Percentiles rank a stretch among this genome's conserved stretches.
phyloP scores from a whole-genome alignment of 2,797 vertebrate genomes.

The Threskiornis aethiopicus region DNA sequence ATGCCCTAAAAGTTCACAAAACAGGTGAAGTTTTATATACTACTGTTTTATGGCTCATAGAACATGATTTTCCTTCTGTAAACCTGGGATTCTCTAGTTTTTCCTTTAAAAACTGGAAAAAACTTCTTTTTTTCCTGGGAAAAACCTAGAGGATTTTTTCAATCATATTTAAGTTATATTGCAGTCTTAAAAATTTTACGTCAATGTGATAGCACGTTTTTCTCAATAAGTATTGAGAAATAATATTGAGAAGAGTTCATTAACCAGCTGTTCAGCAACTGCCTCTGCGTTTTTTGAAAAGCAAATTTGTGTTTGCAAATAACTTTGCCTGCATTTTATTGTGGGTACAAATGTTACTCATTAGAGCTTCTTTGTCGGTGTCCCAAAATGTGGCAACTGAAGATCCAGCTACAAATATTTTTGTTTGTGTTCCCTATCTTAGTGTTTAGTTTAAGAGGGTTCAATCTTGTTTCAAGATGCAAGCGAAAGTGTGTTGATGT shows the following conservation, averaged over 20 bases:
- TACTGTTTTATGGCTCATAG: background rate
- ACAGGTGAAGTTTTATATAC: background rate
- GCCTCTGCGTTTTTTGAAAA: background rate
- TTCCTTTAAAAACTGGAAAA: background rate
- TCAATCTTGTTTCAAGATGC: background rate
- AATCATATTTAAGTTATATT: background rate
- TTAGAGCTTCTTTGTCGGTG: background rate
- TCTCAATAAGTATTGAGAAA: background rate
- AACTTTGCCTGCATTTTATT: background rate
- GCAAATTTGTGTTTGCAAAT: slow-evolving; percentile 29
- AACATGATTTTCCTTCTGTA: background rate
- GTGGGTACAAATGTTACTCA: slow-evolving; percentile 26
- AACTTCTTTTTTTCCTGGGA: accelerated
- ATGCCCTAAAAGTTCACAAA: background rate
- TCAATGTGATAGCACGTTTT: background rate
- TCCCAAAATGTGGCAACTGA: background rate
- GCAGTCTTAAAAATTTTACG: background rate
- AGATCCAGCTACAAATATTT: slow-evolving; percentile 1
- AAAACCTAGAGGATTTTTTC: background rate
- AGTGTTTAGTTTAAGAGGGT: background rate
- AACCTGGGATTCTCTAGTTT: background rate
- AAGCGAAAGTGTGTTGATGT: background rate
- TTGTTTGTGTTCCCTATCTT: background rate
- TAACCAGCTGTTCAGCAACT: background rate
- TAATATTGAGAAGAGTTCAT: background rate